Evolutionary conservation across 2,113 vertebrate genomes (phyloP).

Genomic region (Herpetotheres cachinnans): DNA sequence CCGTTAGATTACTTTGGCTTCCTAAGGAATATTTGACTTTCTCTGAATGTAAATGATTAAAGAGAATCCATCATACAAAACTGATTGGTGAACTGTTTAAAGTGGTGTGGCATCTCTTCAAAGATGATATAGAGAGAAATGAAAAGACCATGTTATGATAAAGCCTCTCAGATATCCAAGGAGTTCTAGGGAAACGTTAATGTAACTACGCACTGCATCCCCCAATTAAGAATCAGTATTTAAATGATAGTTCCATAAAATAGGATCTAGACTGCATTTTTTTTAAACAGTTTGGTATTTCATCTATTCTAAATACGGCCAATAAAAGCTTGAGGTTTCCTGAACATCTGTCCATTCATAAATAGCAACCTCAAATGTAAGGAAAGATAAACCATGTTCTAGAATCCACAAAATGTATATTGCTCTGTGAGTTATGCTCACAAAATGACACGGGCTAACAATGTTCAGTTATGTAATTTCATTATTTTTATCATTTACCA

Average conservation of each 20-base stretch:
- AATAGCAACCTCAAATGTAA: not conserved
- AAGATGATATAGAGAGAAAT: conserved; percentile 15
- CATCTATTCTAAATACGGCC: not conserved
- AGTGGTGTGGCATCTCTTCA: conserved; percentile 47
- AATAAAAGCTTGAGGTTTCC: conserved; percentile 32
- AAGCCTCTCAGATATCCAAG: conserved; percentile 8
- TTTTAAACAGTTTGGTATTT: not conserved
- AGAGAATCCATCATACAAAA: conserved; percentile 67
- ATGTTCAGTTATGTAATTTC: not conserved
- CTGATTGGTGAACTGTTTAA: conserved; percentile 68
- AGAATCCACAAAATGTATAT: not conserved
- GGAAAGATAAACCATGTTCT: not conserved
- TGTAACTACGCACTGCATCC: not conserved
- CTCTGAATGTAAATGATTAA: conserved; percentile 78
- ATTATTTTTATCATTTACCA: not conserved
- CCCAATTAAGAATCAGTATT: conserved; percentile 14
- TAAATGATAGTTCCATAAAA: not conserved
- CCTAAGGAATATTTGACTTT: conserved; percentile 74
- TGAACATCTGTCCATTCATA: conserved; percentile 41
- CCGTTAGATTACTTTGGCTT: conserved; percentile 77
- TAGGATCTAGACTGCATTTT: not conserved
- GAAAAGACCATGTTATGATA: not conserved
- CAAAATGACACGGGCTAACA: not conserved
- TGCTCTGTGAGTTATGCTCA: not conserved
- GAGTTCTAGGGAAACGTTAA: not conserved